Conservation (phyloP, 2,113 vertebrate species). For the Zootoca vivipara region DNA sequence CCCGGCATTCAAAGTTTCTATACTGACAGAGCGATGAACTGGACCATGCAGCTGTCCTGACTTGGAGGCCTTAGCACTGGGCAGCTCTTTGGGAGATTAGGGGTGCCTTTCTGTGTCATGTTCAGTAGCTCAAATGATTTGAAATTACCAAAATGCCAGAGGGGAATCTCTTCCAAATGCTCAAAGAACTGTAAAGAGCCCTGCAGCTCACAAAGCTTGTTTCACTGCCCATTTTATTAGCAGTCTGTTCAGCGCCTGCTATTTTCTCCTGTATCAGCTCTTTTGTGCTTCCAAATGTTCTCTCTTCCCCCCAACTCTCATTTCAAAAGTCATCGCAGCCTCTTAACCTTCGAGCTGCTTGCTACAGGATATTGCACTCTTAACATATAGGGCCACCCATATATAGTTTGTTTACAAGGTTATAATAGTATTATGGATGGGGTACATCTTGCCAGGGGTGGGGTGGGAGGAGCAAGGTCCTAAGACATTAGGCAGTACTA, state of each 20-base stretch:
- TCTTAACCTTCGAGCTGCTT: conserved; percentile 18
- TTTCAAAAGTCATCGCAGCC: not conserved
- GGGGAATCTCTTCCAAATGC: conserved; percentile 6
- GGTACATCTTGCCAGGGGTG: too few relatives aligned
- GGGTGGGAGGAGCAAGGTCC: not conserved
- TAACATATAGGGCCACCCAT: not conserved
- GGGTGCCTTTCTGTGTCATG: not conserved
- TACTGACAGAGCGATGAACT: too few relatives aligned
- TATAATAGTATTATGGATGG: not conserved
- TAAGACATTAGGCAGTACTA: not conserved
- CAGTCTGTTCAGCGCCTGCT: conserved; percentile 3
- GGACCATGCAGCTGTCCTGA: not conserved
- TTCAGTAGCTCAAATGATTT: not conserved
- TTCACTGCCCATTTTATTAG: conserved; percentile 8
- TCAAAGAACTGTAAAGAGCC: conserved; percentile 16
- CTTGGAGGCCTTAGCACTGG: not conserved
- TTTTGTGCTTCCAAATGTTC: not conserved
- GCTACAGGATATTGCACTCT: not conserved
- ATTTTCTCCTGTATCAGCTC: conserved; percentile 10
- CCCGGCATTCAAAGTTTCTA: not conserved
- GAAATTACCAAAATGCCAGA: conserved; percentile 10
- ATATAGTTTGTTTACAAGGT: not conserved
- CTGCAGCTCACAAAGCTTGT: not conserved
- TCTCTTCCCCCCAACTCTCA: not conserved
- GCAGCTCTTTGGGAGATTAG: not conserved